Base-by-base conservation (phyloP, 2,113 vertebrate genomes). In the Cariama cristata region DNA sequence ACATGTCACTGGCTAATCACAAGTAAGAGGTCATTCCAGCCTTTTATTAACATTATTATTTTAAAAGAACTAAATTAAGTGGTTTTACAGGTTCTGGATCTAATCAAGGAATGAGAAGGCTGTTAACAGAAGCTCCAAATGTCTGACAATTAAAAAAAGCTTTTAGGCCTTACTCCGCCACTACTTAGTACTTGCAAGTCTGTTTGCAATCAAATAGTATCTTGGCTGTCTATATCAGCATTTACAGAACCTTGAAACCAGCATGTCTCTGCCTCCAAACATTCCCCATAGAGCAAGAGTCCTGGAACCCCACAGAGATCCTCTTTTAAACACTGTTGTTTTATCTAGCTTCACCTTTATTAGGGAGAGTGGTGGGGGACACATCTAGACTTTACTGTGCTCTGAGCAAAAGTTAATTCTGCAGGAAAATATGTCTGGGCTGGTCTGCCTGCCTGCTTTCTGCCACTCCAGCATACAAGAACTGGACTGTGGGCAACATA, bases 311-410 rank as follows among this genome's bases (percentile, higher is more conserved):
- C 50, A 55, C 19, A n/a, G 27, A 50, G 9, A 30, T 27, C 4
- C 14, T 73, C 9, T 80, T 92, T 86, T n/a, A 64, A 42, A 68
- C 9, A 13, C 3, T 33, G 4, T 11, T 42, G 11, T 9, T 82
- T 76, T 42, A 53, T 53, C 26, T 35, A 66, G 12, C 44, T 44
- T 52, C 12, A 40, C 38, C 16, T 80, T 90, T 38, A 17, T 2
- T 28, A 22, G 20, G 22, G 15, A 27, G 0, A 9, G 11, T 3
- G 4, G 7, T 1, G 2, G 6, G 3, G 11, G 7, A 0, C 10
- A 59, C 18, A 72, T 60, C 17, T 38, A 66, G 12, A 50, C 15
- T 80, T 67, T 7, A 16, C 50, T 59, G 1, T 28, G 23, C 50
- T 73, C 58, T 20, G 6, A 80, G 45, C 9, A 64, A 26, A 87